These are phyloP conservation scores for Catharus fuscescens DNA, from an alignment of 2,113 vertebrate genomes.

Conservation along the genomic window DNA sequence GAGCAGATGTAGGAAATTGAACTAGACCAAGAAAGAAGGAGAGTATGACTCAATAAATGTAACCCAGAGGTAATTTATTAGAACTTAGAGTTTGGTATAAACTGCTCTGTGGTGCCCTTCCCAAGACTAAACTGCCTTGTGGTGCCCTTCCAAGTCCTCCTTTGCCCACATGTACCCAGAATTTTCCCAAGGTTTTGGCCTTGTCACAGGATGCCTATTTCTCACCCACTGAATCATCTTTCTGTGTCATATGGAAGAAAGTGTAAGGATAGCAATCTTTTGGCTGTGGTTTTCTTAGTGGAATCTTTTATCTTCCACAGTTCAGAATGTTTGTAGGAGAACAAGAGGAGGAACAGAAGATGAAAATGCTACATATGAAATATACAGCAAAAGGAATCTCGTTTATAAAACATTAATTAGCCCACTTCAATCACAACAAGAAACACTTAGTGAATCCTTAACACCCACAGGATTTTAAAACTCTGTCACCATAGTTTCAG, in stretches of 20 bases:
- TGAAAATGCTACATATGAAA: not conserved
- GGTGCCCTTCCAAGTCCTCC: not conserved
- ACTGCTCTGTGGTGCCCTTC: not conserved
- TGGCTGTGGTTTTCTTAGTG: not conserved
- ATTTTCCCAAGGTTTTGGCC: not conserved
- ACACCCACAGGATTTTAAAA: not conserved
- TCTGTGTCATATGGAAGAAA: not conserved
- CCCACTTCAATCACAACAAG: not conserved
- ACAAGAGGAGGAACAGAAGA: not conserved
- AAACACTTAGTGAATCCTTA: not conserved
- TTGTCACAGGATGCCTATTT: not conserved
- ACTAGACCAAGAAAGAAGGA: slow-evolving; percentile 17
- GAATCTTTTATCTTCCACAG: not conserved
- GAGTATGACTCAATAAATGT: slow-evolving; percentile 9
- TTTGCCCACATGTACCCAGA: not conserved
- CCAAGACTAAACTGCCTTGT: not conserved
- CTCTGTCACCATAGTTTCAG: not conserved
- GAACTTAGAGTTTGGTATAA: not conserved
- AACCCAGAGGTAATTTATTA: not conserved
- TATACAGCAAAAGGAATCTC: not conserved
- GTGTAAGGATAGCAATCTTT: not conserved
- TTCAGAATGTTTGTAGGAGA: not conserved
- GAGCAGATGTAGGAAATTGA: not conserved
- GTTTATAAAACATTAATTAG: not conserved
- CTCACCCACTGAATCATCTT: not conserved